phyloP scores from a whole-genome alignment of 2,113 vertebrate species.

The Gobio gobio region DNA sequence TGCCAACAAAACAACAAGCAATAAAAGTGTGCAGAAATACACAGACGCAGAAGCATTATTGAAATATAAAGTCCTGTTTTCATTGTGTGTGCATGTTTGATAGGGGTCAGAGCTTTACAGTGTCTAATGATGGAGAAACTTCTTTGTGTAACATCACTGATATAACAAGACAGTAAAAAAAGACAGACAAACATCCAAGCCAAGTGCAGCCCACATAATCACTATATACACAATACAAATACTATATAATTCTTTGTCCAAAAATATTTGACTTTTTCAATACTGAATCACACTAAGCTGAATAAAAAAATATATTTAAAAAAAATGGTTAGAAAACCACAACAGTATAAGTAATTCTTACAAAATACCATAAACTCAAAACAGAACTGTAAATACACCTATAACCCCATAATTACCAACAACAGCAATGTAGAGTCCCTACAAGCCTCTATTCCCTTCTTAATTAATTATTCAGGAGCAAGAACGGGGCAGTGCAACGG shows the following conservation, averaged over 20 bases:
- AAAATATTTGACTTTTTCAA: neutral
- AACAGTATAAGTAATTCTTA: neutral
- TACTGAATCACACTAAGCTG: neutral
- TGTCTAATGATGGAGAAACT: conserved; percentile 2
- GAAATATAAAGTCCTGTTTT: conserved; percentile 28
- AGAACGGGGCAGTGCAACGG: no score
- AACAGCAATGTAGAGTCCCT: neutral
- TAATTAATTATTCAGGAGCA: neutral
- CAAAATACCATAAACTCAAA: neutral
- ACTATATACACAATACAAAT: neutral
- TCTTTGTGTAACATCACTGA: neutral
- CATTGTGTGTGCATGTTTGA: neutral
- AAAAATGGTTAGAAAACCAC: neutral
- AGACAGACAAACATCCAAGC: neutral
- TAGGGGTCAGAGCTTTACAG: neutral
- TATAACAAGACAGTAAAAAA: neutral
- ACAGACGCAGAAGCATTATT: conserved; percentile 23
- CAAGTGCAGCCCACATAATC: neutral
- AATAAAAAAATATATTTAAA: neutral
- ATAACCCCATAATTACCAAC: neutral
- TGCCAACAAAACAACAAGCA: neutral
- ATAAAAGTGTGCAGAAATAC: neutral
- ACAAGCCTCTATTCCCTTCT: neutral
- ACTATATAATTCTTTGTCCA: no score
- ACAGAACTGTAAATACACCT: neutral